phyloP scores from a whole-genome alignment of 2,888 invertebrate species.

The Lasioglossum figueresi region DNA sequence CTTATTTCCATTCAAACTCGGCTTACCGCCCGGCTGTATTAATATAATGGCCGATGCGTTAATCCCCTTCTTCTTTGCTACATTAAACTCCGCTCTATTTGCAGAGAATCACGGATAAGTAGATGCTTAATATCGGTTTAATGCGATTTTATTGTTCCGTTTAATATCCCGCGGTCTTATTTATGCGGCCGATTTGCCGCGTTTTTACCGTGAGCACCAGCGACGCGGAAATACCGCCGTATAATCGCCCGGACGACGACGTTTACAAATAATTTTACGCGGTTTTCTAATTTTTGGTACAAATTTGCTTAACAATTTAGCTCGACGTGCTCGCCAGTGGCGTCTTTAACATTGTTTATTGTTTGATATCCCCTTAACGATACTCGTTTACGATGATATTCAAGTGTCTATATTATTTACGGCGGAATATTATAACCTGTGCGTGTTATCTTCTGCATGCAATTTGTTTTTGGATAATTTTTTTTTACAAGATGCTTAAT shows the following conservation, averaged over 20 bases:
- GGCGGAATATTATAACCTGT: no score
- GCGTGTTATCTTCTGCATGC: no score
- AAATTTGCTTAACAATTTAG: neutral
- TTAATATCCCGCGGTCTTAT: conserved; percentile 31
- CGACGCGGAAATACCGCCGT: neutral
- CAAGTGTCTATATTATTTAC: no score
- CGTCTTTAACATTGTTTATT: no score
- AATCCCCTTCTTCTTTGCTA: conserved; percentile 42
- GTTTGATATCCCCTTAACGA: no score
- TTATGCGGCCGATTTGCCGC: conserved; percentile 1
- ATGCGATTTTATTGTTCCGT: conserved; percentile 46
- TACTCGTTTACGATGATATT: no score
- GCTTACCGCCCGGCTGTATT: conserved; percentile 25
- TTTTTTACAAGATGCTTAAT: no score
- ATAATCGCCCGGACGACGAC: neutral
- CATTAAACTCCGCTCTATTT: conserved; percentile 39
- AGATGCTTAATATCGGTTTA: conserved; percentile 47
- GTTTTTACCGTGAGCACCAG: neutral
- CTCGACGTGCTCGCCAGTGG: neutral
- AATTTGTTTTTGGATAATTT: no score
- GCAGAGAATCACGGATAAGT: conserved; percentile 37
- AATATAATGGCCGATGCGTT: conserved; percentile 46
- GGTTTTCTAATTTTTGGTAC: neutral
- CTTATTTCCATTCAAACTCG: conserved; percentile 41
- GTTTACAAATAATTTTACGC: neutral